A percentile compares a stretch with the other conserved stretches of the same genome.
These are phyloP conservation scores for Nomada fabriciana DNA, from an alignment of 2,888 invertebrate genomes.

Conservation along the genomic window DNA sequence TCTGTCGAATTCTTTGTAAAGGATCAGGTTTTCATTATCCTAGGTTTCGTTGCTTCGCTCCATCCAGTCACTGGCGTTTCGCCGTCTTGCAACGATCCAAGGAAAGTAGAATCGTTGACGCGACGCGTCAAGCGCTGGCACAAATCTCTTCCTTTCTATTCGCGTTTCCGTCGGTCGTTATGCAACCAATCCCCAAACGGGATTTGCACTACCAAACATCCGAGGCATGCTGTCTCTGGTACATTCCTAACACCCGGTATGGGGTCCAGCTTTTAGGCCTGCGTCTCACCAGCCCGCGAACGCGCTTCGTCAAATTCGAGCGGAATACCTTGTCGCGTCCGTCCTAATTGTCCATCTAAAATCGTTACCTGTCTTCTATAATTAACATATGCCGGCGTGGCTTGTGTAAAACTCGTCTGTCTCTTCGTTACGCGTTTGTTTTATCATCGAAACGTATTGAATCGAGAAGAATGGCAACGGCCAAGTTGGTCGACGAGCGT, in stretches of 20 bases:
- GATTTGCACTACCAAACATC: conserved; percentile 82
- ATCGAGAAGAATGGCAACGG: background rate
- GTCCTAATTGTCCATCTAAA: conserved; percentile 53
- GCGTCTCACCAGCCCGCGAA: conserved; percentile 29
- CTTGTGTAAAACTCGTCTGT: background rate
- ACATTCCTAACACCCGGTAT: conserved; percentile 78
- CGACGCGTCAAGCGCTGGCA: conserved; percentile 77
- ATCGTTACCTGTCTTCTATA: conserved; percentile 27
- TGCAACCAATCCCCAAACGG: conserved; percentile 80
- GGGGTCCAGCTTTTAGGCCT: conserved; percentile 67
- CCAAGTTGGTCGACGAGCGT: background rate
- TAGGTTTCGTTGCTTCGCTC: no score
- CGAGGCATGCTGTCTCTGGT: conserved; percentile 78
- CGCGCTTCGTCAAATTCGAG: conserved; percentile 51
- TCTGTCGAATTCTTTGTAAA: no score
- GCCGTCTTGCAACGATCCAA: conserved; percentile 9
- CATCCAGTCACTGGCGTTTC: no score
- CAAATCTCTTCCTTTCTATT: conserved; percentile 76
- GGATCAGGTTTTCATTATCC: no score
- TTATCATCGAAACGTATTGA: background rate
- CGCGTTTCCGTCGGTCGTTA: conserved; percentile 78
- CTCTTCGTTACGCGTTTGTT: background rate
- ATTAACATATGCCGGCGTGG: conserved; percentile 3
- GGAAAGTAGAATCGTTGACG: conserved; percentile 69
- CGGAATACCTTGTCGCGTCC: conserved; percentile 33